Conservation (phyloP, 2,113 vertebrate genomes). For the Chaenocephalus aceratus region DNA sequence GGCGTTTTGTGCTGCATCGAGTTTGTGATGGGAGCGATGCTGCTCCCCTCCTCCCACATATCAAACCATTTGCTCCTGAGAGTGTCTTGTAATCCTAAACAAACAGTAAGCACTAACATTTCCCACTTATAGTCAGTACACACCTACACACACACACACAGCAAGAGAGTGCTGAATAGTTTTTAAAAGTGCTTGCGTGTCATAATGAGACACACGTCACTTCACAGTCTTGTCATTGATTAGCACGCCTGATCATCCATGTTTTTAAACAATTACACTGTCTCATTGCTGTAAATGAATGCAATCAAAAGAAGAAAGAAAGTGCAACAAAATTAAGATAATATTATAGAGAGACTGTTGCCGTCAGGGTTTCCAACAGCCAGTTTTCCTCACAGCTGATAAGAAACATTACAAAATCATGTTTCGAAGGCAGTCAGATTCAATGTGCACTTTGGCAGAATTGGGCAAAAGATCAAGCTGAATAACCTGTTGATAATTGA, state of each 20-base stretch:
- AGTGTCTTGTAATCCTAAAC: constrained; percentile 64
- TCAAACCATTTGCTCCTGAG: constrained; percentile 62
- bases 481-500: constrained; percentile 78
- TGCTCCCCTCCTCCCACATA: constrained; percentile 52
- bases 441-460: constrained; percentile 22
- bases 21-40: constrained; percentile 48
- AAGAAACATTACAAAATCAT: constrained; percentile 20
- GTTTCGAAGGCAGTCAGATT: constrained; percentile 20
- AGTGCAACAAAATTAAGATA: constrained; percentile 28
- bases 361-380: not conserved
- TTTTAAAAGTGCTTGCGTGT: constrained; percentile 34
- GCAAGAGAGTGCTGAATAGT: constrained; percentile 15
- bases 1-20: constrained; percentile 58
- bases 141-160: constrained; percentile 18
- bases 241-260: constrained; percentile 35
- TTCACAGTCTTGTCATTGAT: constrained; percentile 55
- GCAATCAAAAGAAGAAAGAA: constrained; percentile 28
- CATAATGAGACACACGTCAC: constrained; percentile 43
- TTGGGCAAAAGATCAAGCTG: constrained; percentile 67
- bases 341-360: not conserved
- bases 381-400: constrained; percentile 8
- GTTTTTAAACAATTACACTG: constrained; percentile 41
- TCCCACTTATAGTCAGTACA: constrained; percentile 42
- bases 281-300: constrained; percentile 24
- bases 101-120: constrained; percentile 60